Evolutionary conservation across 1,140 invertebrate species (phyloP).

Genomic region (Dendrolimus punctatus): DNA sequence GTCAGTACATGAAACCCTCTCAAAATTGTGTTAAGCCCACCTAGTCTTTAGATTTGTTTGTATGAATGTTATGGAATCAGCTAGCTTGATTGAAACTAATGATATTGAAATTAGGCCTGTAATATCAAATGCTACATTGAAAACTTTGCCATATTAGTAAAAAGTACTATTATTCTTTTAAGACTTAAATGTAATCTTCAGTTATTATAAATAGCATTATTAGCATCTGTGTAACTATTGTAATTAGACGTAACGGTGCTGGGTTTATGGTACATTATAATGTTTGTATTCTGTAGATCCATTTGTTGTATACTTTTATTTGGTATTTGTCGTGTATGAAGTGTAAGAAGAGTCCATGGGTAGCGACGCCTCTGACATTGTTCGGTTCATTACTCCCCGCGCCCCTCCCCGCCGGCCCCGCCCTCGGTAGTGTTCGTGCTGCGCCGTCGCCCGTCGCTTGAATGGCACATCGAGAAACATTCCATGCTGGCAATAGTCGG

Average conservation of each 20-base stretch:
- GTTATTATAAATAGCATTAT: constrained; percentile 49
- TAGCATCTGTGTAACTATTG: constrained; percentile 59
- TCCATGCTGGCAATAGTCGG: constrained; percentile 56
- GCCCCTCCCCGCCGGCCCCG: constrained; percentile 26
- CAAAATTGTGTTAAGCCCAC: constrained; percentile 65
- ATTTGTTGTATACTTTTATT: constrained; percentile 56
- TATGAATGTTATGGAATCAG: constrained; percentile 42
- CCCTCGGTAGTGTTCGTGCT: constrained; percentile 4
- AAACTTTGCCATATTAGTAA: constrained; percentile 72
- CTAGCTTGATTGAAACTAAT: constrained; percentile 42
- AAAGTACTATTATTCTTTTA: constrained; percentile 63
- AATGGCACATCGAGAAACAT: constrained; percentile 52
- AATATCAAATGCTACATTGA: constrained; percentile 66
- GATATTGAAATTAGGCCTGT: constrained; percentile 52
- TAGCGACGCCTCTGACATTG: constrained; percentile 56
- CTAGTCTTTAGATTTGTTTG: constrained; percentile 61
- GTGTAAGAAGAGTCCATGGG: constrained; percentile 48
- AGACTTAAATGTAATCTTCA: constrained; percentile 64
- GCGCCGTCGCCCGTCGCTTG: constrained; percentile 14
- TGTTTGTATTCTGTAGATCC: constrained; percentile 60
- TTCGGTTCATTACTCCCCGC: constrained; percentile 60
- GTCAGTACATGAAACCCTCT: constrained; percentile 26
- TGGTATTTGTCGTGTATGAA: constrained; percentile 56
- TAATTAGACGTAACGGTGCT: constrained; percentile 68
- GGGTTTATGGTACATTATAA: constrained; percentile 62